A percentile compares a stretch with the other conserved stretches of the same genome.
These are phyloP conservation scores for Craterocephalus amniculus DNA, from an alignment of 2,797 vertebrate species.

Conservation along the genomic window DNA sequence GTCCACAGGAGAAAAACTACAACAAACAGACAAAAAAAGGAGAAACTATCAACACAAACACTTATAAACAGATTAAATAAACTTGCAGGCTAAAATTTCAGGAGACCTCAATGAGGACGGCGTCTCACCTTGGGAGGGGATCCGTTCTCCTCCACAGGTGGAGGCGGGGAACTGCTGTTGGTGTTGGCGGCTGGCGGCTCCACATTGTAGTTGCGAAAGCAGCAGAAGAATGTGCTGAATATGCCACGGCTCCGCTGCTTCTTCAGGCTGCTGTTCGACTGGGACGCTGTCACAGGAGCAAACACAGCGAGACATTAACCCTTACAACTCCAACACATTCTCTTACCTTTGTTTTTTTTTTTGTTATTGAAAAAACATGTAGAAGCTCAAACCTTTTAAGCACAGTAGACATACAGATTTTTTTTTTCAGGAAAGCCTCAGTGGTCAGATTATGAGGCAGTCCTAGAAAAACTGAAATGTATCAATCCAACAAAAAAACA, in stretches of 20 bases:
- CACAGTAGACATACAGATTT: no score
- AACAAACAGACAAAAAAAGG: slow-evolving; percentile 12
- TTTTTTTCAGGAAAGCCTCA: no score
- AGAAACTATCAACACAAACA: slow-evolving; percentile 36
- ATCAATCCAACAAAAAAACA: no score
- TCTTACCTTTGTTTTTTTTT: no score
- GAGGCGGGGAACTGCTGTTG: slow-evolving; percentile 87
- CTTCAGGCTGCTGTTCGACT: slow-evolving; percentile 93
- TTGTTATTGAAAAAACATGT: no score
- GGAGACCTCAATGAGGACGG: neutral
- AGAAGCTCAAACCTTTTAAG: no score
- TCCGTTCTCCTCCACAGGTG: slow-evolving; percentile 95
- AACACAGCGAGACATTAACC: slow-evolving; percentile 4
- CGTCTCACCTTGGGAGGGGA: slow-evolving; percentile 92
- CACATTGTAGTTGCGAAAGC: slow-evolving; percentile 95
- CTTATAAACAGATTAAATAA: slow-evolving; percentile 20
- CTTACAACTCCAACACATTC: no score
- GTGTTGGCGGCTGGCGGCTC: slow-evolving; percentile 88
- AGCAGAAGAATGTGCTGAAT: slow-evolving; percentile 97
- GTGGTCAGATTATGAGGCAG: no score
- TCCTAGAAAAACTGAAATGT: no score
- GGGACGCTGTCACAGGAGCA: slow-evolving; percentile 83
- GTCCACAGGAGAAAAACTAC: slow-evolving; percentile 22
- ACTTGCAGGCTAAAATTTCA: slow-evolving; percentile 11
- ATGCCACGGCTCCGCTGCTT: slow-evolving; percentile 94